These are phyloP conservation scores for Tanytarsus gracilentus DNA, from an alignment of 2,888 invertebrate species.

Conservation along the genomic window DNA sequence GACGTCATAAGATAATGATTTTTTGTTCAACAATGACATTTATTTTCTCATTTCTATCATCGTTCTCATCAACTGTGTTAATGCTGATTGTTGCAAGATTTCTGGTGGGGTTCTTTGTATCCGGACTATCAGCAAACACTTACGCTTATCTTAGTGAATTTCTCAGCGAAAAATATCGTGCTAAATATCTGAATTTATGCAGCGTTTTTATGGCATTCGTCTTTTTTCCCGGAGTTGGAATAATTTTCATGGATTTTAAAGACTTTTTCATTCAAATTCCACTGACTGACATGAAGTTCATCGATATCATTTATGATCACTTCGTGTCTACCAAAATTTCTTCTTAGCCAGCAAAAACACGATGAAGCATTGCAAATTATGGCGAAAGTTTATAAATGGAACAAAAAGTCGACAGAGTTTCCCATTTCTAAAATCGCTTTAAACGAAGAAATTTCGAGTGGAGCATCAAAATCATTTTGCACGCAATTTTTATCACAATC, in stretches of 20 bases:
- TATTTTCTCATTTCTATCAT: slow-evolving; percentile 48
- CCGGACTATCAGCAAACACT: slow-evolving; percentile 47
- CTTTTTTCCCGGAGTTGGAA: slow-evolving; percentile 45
- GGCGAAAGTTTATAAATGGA: slow-evolving; percentile 50
- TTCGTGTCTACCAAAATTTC: slow-evolving; percentile 74
- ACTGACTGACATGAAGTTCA: not conserved
- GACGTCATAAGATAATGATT: slow-evolving; percentile 54
- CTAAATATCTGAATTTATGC: slow-evolving; percentile 49
- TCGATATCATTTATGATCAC: slow-evolving; percentile 42
- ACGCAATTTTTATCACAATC: slow-evolving; percentile 50
- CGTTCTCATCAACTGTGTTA: slow-evolving; percentile 51
- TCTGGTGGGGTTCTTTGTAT: slow-evolving; percentile 53
- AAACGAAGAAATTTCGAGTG: slow-evolving; percentile 5
- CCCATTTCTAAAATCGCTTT: slow-evolving; percentile 43
- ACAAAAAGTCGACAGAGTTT: slow-evolving; percentile 44
- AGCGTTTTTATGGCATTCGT: slow-evolving; percentile 50
- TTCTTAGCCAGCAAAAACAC: slow-evolving; percentile 52
- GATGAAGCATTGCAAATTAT: slow-evolving; percentile 53
- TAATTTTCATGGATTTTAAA: too few species aligned
- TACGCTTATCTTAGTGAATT: slow-evolving; percentile 54
- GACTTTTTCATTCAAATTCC: too few species aligned
- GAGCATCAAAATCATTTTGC: slow-evolving; percentile 33
- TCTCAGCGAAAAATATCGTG: slow-evolving; percentile 45
- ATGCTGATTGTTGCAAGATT: slow-evolving; percentile 53
- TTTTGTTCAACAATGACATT: slow-evolving; percentile 47